Evolutionary conservation across 2,888 invertebrate species (phyloP).

Genomic region (Agonopterix heracliana): DNA sequence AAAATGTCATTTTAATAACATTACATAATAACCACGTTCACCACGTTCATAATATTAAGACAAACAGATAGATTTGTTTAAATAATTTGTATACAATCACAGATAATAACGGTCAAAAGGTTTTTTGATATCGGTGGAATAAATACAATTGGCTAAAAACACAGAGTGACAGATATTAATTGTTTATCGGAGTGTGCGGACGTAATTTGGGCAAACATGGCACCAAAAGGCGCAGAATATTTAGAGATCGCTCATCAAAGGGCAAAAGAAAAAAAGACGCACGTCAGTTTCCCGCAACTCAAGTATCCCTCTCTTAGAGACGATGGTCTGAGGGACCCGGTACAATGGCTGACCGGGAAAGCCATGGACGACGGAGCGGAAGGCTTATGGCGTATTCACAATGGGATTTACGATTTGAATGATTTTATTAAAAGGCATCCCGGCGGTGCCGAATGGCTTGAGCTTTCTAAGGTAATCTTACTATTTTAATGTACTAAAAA

Average conservation of each 20-base stretch:
- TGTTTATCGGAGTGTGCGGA: no score
- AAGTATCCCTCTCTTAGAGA: slow-evolving; percentile 69
- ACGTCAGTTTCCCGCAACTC: slow-evolving; percentile 66
- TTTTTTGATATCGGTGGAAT: slow-evolving; percentile 1
- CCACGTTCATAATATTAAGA: no score
- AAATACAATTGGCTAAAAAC: not conserved
- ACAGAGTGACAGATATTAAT: not conserved
- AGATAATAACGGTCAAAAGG: not conserved
- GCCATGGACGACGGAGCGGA: slow-evolving; percentile 82
- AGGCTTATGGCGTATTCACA: slow-evolving; percentile 84
- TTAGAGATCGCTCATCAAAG: slow-evolving; percentile 33
- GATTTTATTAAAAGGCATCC: slow-evolving; percentile 89
- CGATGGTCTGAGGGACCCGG: slow-evolving; percentile 36
- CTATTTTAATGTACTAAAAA: no score
- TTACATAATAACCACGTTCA: no score
- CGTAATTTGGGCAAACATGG: slow-evolving; percentile 18
- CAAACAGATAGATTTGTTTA: no score
- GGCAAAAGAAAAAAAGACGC: slow-evolving; percentile 41
- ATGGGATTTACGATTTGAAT: slow-evolving; percentile 89
- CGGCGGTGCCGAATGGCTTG: slow-evolving; percentile 87
- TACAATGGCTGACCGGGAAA: slow-evolving; percentile 80
- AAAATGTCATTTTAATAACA: no score
- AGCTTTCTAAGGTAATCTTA: slow-evolving; percentile 76
- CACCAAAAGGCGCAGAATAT: slow-evolving; percentile 28
- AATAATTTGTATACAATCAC: no score